phyloP scores from a whole-genome alignment of 2,888 invertebrate genomes.

The Cheilosia vulpina region DNA sequence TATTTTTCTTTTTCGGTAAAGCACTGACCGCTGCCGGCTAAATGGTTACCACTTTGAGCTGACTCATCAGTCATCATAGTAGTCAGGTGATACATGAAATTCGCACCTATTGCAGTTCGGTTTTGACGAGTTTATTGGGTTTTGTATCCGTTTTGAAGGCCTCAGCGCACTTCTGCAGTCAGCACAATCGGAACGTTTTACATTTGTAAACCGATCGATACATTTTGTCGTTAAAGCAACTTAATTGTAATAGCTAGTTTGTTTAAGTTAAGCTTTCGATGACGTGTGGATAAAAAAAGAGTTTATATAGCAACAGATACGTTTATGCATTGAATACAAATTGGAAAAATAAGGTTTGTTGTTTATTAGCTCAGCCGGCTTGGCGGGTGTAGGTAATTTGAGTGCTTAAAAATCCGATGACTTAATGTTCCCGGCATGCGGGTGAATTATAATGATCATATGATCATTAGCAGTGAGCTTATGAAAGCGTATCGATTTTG shows the following conservation, averaged over 20 bases:
- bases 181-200: conserved; percentile 1
- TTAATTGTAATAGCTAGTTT: neutral
- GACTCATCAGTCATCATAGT: conserved; percentile 61
- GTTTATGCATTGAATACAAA: conserved; percentile 43
- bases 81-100: conserved; percentile 53
- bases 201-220: conserved; percentile 22
- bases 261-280: conserved; percentile 8
- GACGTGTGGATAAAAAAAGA: neutral
- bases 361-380: neutral
- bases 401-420: conserved; percentile 39
- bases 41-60: conserved; percentile 40
- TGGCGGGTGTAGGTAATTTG: conserved; percentile 39
- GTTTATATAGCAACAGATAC: neutral
- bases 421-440: conserved; percentile 34
- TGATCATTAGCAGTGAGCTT: conserved; percentile 5
- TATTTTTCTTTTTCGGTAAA: conserved; percentile 15
- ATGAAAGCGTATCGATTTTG: conserved; percentile 17
- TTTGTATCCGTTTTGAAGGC: neutral
- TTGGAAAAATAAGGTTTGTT: conserved; percentile 31
- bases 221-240: conserved; percentile 21
- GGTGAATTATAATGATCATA: conserved; percentile 24
- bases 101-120: conserved; percentile 10
- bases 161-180: neutral
- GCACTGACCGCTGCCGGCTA: conserved; percentile 5
- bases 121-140: conserved; percentile 6